Base-by-base conservation (phyloP, 1,140 invertebrate species). In the Meloidogyne floridensis region DNA sequence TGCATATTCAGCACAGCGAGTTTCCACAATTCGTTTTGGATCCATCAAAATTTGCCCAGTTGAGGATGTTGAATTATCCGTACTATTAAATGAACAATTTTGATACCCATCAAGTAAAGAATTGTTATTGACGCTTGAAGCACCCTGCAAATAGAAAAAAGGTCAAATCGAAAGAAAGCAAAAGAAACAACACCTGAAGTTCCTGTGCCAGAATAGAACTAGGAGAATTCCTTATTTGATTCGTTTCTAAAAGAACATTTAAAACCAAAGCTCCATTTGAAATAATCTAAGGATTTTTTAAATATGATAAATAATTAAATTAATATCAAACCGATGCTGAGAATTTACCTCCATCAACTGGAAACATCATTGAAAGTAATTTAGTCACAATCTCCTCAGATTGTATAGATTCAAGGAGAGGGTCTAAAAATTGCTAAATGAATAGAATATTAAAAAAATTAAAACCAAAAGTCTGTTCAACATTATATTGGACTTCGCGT, bases 401-500 rank as follows among this genome's bases (percentile, higher is more conserved):
- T 43, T 82, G 81, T 18, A 83, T 43, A 20, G 82, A 84, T n/a
- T 84, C 81, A n/a, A 83, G 75, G 4, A 83, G 47, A 53, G 82
- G 82, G 32, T 84, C 82, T 32, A 15, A 10, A 47, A 69, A 69
- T n/a, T 78, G 4, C 1, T 10, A 65, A 65, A 8, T 7, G 7
- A 2, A 65, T 65, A 65, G 6, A n/a, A n/a, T n/a, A 65, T 13
- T 18, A n/a, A n/a, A 65, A n/a, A 65, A n/a, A 11, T n/a, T n/a
- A 0, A 8, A n/a, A 65, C 59, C 59, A 65, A n/a, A 65, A 13
- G 32, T 53, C 15, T 56, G 43, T 13, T 83, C 82, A 59, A 83
- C 81, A 54, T 84, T 83, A n/a, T 83, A 83, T 72, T 83, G 82
- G 51, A 77, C 43, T 54, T 83, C 82, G 8, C 82, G 82, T 53